These are phyloP conservation scores for Telenomus remus DNA, from an alignment of 1,140 invertebrate genomes.

Conservation along the genomic window DNA sequence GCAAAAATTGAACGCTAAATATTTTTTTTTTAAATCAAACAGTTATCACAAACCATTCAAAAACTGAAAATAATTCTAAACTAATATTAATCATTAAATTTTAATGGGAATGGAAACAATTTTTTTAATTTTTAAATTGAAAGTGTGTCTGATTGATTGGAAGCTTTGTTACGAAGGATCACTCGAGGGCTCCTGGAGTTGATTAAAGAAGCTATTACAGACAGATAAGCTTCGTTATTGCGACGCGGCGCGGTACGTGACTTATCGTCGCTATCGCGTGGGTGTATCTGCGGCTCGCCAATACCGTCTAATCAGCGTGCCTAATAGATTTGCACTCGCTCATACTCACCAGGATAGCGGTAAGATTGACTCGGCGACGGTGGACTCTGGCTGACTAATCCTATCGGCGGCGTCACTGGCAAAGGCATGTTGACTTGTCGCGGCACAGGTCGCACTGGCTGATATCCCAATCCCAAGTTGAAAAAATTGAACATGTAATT, in stretches of 20 bases:
- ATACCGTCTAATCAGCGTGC: slow-evolving; percentile 3
- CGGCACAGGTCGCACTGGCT: slow-evolving; percentile 68
- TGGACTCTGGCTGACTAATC: slow-evolving; percentile 56
- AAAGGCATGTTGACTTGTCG: slow-evolving; percentile 61
- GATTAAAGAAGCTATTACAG: slow-evolving; percentile 16
- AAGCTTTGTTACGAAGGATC: slow-evolving; percentile 23
- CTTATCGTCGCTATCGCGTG: slow-evolving; percentile 3
- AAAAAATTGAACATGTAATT: slow-evolving; percentile 73
- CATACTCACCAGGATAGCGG: slow-evolving; percentile 64
- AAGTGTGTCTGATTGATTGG: slow-evolving; percentile 25
- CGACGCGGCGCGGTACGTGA: neutral
- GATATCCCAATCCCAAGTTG: slow-evolving; percentile 69
- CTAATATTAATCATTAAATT: no score
- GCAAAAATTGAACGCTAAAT: no score
- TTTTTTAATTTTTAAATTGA: neutral
- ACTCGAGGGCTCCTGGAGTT: slow-evolving; percentile 23
- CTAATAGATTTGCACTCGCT: neutral
- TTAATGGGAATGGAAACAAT: no score
- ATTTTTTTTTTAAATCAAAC: no score
- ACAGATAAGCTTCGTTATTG: slow-evolving; percentile 12
- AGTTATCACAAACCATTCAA: no score
- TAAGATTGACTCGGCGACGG: slow-evolving; percentile 68
- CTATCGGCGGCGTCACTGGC: slow-evolving; percentile 44
- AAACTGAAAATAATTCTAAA: no score
- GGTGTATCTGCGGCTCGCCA: slow-evolving; percentile 1